Base-by-base conservation (phyloP, 2,888 invertebrate species). In the Cerceris ruficornis region DNA sequence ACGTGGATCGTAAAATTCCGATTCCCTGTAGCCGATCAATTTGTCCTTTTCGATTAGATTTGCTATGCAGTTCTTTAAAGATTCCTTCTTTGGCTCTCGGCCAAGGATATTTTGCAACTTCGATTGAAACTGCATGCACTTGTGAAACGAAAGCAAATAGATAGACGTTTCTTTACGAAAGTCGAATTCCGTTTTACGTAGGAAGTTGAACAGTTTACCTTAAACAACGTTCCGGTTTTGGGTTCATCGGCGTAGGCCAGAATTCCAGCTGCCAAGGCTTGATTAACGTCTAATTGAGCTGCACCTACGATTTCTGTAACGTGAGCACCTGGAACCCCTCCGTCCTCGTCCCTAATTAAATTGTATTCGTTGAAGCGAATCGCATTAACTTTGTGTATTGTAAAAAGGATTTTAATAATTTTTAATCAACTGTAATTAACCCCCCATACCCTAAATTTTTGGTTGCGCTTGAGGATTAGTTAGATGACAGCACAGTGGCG, bases 331-430 rank as follows among this genome's bases (percentile, higher is more conserved):
- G 75, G 92, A 93, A 85, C 93, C 92, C 84, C 93, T 85, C 82
- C 96, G 95, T 90, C 93, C 95, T 79, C 94, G 66, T 91, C 91
- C 1, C 91, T 91, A 43, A 61, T 8, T 50, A 39, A 59, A 50
- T 50, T 50, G 6, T n/a, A 50, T 11, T 50, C 2, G n/a, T 1
- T 11, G 0, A 50, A 15, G 42, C 2, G 59, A n/a, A 41, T n/a
- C 6, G 39, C 15, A 7, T 8, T 8, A 11, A 46, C 8, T 11
- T 11, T 4, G 46, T 46, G 5, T 46, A 11, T 46, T 46, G 5
- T 6, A 11, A 46, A 46, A 46, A 43, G n/a, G n/a, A n/a, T n/a
- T n/a, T n/a, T n/a, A n/a, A n/a, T n/a, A n/a, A n/a, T n/a, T n/a
- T n/a, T n/a, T n/a, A n/a, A n/a, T n/a, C n/a, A n/a, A n/a, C n/a